phyloP scores from a whole-genome alignment of 2,888 invertebrate genomes.

The Dendrolimus houi region DNA sequence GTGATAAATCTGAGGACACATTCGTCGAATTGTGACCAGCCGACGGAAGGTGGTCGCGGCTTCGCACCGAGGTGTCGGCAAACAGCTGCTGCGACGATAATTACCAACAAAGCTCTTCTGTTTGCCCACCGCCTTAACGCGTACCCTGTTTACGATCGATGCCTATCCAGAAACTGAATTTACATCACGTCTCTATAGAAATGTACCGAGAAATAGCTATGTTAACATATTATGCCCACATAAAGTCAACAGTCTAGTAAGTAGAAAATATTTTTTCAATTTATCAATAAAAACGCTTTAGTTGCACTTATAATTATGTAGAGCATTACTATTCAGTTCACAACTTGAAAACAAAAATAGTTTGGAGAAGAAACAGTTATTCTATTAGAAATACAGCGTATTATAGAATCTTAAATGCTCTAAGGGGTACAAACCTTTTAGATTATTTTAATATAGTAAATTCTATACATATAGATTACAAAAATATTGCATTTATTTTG shows the following conservation, averaged over 20 bases:
- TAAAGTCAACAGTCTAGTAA: not conserved
- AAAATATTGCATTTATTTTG: too few relatives aligned
- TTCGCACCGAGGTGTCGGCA: conserved; percentile 67
- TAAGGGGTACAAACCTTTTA: too few relatives aligned
- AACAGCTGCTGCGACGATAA: conserved; percentile 68
- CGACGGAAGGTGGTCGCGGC: conserved; percentile 69
- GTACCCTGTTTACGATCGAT: conserved; percentile 28
- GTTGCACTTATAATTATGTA: conserved; percentile 4
- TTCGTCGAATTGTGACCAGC: conserved; percentile 63
- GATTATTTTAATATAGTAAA: too few relatives aligned
- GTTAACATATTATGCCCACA: conserved; percentile 10
- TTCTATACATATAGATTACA: too few relatives aligned
- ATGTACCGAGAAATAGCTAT: conserved; percentile 20
- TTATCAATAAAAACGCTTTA: not conserved
- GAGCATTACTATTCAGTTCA: too few relatives aligned
- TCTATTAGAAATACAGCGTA: too few relatives aligned
- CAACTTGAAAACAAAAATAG: too few relatives aligned
- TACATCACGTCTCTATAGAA: conserved; percentile 25
- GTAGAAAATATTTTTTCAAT: not conserved
- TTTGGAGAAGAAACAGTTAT: too few relatives aligned
- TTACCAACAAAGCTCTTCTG: conserved; percentile 63
- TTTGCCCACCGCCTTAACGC: conserved; percentile 54
- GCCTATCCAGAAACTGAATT: conserved; percentile 32
- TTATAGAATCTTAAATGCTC: too few relatives aligned
- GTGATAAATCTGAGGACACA: conserved; percentile 32